Percentiles rank a stretch among this genome's conserved stretches.
These are phyloP conservation scores for Colistium nudipinnis DNA, from an alignment of 2,113 vertebrate genomes.

Conservation along the genomic window DNA sequence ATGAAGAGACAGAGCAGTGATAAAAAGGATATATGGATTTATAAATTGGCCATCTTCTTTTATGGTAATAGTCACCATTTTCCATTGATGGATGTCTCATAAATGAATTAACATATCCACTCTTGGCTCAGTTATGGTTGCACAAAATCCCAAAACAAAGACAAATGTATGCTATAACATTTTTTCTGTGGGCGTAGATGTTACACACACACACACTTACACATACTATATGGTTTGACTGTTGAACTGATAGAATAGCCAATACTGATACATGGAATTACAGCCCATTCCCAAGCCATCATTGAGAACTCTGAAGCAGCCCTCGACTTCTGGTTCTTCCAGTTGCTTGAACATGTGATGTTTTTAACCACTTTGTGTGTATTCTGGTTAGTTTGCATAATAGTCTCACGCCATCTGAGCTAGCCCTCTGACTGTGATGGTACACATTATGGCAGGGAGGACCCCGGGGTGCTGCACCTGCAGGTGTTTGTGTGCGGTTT, in stretches of 20 bases:
- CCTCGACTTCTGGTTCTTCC: background rate
- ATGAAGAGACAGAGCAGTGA: background rate
- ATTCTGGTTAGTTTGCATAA: constrained; percentile 44
- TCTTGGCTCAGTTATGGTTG: background rate
- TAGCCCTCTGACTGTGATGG: constrained; percentile 36
- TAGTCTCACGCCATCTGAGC: constrained; percentile 39
- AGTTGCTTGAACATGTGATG: background rate
- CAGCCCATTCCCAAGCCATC: background rate
- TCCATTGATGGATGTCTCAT: background rate
- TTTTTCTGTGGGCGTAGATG: background rate
- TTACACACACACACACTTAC: background rate
- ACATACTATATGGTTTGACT: background rate
- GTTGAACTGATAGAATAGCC: background rate
- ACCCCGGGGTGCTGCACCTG: constrained; percentile 52
- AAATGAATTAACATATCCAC: background rate
- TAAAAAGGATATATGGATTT: background rate
- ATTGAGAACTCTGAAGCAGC: constrained; percentile 1
- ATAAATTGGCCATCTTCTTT: background rate
- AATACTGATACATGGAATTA: background rate
- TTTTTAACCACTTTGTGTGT: constrained; percentile 13
- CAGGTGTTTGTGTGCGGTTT: constrained; percentile 45
- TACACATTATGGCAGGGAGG: constrained; percentile 49
- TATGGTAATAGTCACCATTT: background rate
- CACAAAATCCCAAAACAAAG: background rate
- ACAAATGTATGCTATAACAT: background rate